Base-by-base conservation (phyloP, 2,113 vertebrate species). In the Aix galericulata region DNA sequence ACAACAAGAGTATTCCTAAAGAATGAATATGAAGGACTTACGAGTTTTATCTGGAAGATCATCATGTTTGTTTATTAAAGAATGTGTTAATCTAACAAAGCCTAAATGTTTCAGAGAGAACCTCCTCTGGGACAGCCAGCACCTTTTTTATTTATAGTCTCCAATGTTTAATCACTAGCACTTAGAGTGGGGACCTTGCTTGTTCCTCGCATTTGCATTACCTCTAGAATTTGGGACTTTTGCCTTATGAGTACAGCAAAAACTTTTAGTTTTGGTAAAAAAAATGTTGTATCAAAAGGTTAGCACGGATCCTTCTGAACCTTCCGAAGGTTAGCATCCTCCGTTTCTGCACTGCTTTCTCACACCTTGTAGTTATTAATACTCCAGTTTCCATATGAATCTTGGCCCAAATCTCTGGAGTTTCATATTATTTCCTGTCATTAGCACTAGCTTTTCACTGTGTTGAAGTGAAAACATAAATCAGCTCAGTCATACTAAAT, bases 41-140 rank as follows among this genome's bases (percentile, higher is more conserved):
- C 44, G 60, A 68, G 29, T 34, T 64, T 60, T 78, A 91, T 60
- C 69, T 87, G 46, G 87, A 89, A 87, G 59, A 88, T 89, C 67
- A 82, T 85, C 62, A 31, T 72, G 63, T 67, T 89, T 63, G 62
- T 95, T 96, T 93, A 89, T 86, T 73, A 63, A 46, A 2, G 17
- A 46, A 20, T 42, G 34, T 88, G 58, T 76, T 95, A 84, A 93
- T 82, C 53, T 84, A n/a, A 52, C 53, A 44, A 68, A 86, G 78
- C 29, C 38, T 50, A 72, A 69, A 44, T 29, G 26, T 50, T 73
- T 56, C 60, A 77, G 66, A 76, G 58, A 68, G 58, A 79, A 9
- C 29, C 32, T 86, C 55, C 25, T 71, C 56, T 72, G 48, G 66
- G 74, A 87, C 60, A 44, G 25, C 38, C 86, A 77, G 32, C 59